Base-by-base conservation (phyloP, 2,888 invertebrate genomes). In the Drosophila quasianomalipes region DNA sequence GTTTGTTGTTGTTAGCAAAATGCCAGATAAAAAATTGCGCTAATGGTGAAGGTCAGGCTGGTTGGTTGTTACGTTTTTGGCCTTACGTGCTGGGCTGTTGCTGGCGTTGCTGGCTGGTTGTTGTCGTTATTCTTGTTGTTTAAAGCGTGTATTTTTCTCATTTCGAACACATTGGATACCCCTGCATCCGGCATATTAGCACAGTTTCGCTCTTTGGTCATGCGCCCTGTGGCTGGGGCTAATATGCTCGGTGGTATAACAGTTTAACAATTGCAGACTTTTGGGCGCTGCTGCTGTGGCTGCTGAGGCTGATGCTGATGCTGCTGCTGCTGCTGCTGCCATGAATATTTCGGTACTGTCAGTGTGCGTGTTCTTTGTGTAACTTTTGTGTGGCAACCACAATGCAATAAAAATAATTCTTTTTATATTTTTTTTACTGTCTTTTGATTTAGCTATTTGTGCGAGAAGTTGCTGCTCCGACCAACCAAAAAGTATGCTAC, bases 31-130 rank as follows among this genome's bases (percentile, higher is more conserved):
- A 71, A 74, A 76, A 76, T 62, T 85, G 89, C 82, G 75, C 77
- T 89, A 82, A 87, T 87, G 87, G 71, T 89, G 87, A 87, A 87
- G 87, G 87, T 87, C 87, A 87, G 89, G 76, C 78, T 60, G 47
- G 9, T 47, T 47, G 47, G 76, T 73, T 89, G 82, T 83, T 83
- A 89, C 90, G 84, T 83, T 69, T 67, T 81, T 73, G 69, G 73
- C 69, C 69, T 61, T 81, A 76, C 69, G 63, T 76, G 66, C 57
- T 16, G 67, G 30, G 67, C 70, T 79, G 82, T 74, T 74, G 74
- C 53, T 70, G 66, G 49, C 61, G 53, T 54, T 79, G 55, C 68
- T 70, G 77, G 52, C 49, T 72, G 52, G 52, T 52, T 79, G 53
- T 70, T 70, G 74, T 71, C 65, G 54, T 44, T 65, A 41, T 55